Evolutionary conservation across 2,797 vertebrate genomes (phyloP), one percentile per base, ranked within the genome.

Genomic region (Pseudochaenichthys georgianus): DNA sequence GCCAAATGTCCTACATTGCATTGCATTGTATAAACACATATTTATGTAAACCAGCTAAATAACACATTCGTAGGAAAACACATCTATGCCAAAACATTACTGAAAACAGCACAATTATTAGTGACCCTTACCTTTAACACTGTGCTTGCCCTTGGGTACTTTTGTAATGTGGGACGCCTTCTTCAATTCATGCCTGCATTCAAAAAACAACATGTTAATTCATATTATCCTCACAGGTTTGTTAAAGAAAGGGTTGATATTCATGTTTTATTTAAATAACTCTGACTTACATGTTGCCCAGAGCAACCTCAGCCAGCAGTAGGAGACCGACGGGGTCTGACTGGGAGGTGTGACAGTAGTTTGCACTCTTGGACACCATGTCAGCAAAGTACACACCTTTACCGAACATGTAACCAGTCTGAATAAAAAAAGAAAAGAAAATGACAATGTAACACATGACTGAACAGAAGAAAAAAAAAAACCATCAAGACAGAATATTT

Each of bases 391-490:
- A 99, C 88, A 99, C 95, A 78, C 98, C 98, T 93, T 99, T 99
- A 51, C 98, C 98, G 1, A 99, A 99, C 98, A 99, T 99, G 93
- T 99, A 99, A 86, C 98, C 98, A 0, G 98, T 99, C 98, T 99
- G 53, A 43, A 84, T 45, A 66, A 58, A 41, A 68, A 62, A 55
- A 78, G 23, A 11, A 17, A 64, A 70, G 42, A 5, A 53, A 57
- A 48, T 2, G 6, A 17, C 5, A 28, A 13, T 47, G 5, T 55
- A 4, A 60, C 4, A 19, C 5, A 38, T 31, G 3, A 60, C 2
- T 10, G 3, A 50, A 13, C 5, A 58, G 12, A 21, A 46, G 19
- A 13, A 69, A 60, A 66, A 63, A 57, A 41, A 0, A 45, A 38
- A 7, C 9, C 67, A 13, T 15, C 1, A 53, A 0, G 1, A 13